These are phyloP conservation scores for Chinchilla lanigera DNA, from an alignment of 2,113 vertebrate species.

Conservation along the genomic window DNA sequence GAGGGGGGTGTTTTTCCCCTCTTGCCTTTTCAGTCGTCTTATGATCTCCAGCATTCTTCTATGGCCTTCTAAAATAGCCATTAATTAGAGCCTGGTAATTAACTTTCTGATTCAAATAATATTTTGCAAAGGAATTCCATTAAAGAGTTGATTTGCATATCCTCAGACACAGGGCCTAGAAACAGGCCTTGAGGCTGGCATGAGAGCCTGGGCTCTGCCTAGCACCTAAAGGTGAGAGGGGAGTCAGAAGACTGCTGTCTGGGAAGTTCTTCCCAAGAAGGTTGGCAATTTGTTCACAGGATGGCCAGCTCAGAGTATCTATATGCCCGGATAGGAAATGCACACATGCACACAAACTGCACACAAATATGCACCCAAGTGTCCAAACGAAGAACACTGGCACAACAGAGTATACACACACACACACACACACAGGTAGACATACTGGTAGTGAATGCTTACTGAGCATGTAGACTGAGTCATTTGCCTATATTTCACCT, in stretches of 20 bases:
- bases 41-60: slow-evolving; percentile 65
- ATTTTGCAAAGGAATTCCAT: slow-evolving; percentile 83
- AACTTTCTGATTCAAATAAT: slow-evolving; percentile 86
- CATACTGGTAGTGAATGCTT: not conserved
- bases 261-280: not conserved
- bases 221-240: not conserved
- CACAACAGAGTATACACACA: too few relatives aligned
- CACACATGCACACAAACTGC: not conserved
- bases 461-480: not conserved
- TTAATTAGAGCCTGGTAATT: slow-evolving; percentile 87
- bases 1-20: not conserved
- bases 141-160: slow-evolving; percentile 81
- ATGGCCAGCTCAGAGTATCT: not conserved
- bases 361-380: not conserved
- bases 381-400: not conserved
- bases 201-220: not conserved
- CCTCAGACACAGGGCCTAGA: slow-evolving; percentile 67
- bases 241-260: not conserved
- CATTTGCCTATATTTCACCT: not conserved
- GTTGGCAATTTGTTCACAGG: not conserved
- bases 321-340: slow-evolving; percentile 1
- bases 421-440: not conserved
- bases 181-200: not conserved
- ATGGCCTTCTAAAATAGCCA: slow-evolving; percentile 80
- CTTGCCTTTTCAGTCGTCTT: slow-evolving; percentile 39